Evolutionary conservation across 2,888 invertebrate genomes (phyloP).

Genomic region (Magallana nippona): DNA sequence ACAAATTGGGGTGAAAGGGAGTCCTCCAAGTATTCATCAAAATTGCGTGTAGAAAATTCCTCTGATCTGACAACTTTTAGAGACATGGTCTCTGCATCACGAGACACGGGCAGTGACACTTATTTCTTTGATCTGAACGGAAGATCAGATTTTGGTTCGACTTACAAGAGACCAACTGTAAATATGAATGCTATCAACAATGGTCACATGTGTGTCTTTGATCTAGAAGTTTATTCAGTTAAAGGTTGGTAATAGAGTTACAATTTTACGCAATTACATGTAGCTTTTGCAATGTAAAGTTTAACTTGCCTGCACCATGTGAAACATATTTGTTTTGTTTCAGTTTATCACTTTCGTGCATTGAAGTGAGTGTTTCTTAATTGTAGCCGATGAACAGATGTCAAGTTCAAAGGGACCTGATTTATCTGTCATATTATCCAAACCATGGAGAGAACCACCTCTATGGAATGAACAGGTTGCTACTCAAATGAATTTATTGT

Average conservation of each 20-base stretch:
- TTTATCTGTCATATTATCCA: background rate
- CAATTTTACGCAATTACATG: too few relatives aligned
- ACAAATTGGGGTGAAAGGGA: too few relatives aligned
- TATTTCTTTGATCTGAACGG: slow-evolving; percentile 31
- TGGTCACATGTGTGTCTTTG: slow-evolving; percentile 53
- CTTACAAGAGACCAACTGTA: slow-evolving; percentile 36
- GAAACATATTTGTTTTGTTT: background rate
- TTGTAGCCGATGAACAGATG: too few relatives aligned
- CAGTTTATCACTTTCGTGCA: too few relatives aligned
- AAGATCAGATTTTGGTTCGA: background rate
- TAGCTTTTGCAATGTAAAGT: too few relatives aligned
- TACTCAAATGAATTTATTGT: too few relatives aligned
- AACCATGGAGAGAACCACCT: background rate
- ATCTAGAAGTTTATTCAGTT: slow-evolving; percentile 60
- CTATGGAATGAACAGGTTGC: background rate
- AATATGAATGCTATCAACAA: slow-evolving; percentile 44
- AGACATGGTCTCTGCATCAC: background rate
- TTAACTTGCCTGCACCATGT: too few relatives aligned
- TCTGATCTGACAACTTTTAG: background rate
- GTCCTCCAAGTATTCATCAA: too few relatives aligned
- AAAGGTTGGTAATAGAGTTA: slow-evolving; percentile 45
- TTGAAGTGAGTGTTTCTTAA: too few relatives aligned
- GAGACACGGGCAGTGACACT: background rate
- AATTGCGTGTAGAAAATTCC: too few relatives aligned
- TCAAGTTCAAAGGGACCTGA: too few relatives aligned